Base-by-base conservation (phyloP, 2,888 invertebrate genomes). In the Synanthedon tipuliformis region DNA sequence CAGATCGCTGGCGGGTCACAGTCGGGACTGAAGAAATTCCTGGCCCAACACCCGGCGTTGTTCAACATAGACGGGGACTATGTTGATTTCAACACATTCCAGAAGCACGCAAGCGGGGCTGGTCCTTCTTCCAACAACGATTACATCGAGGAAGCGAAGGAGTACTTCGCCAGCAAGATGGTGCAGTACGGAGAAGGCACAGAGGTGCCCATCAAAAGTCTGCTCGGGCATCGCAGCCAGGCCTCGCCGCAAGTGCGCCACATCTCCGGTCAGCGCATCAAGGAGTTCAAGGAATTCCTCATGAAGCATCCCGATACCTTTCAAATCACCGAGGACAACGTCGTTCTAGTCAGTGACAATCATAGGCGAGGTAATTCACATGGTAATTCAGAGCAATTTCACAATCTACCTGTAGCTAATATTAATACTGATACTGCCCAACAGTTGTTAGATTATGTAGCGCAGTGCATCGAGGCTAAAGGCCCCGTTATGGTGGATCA, bases 161-260 rank as follows among this genome's bases (percentile, higher is more conserved):
- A 97, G 74, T 99, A 98, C 88, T 99, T 99, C 86, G 94, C 95
- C 54, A 92, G 94, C 74, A 98, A 98, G 88, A 91, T 99, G 82
- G 89, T 95, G 60, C 96, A 98, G 84, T 97, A 99, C 80, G 98
- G 99, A 55, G 93, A 95, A 60, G 96, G 95, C 53, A 95, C 97
- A 2, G 98, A 99, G 89, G 96, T 99, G 61, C 98, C 98, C 4
- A 96, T 99, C 63, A 96, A 96, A 78, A 97, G 97, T 79, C 90
- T 99, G 60, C 90, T 99, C 57, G 99, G 99, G 0, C 99, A 99
- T 85, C 91, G 98, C 60, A 96, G 96, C 61, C 97, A 96, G 83
- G 99, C 99, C 18, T 95, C 97, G 56, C 96, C 96, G 13, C 98
- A 98, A 89, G 97, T 99, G 61, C 92, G 99, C 58, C 96, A 98